Evolutionary conservation across 2,113 vertebrate genomes (phyloP).

Genomic region (Gorsachius goisagi): DNA sequence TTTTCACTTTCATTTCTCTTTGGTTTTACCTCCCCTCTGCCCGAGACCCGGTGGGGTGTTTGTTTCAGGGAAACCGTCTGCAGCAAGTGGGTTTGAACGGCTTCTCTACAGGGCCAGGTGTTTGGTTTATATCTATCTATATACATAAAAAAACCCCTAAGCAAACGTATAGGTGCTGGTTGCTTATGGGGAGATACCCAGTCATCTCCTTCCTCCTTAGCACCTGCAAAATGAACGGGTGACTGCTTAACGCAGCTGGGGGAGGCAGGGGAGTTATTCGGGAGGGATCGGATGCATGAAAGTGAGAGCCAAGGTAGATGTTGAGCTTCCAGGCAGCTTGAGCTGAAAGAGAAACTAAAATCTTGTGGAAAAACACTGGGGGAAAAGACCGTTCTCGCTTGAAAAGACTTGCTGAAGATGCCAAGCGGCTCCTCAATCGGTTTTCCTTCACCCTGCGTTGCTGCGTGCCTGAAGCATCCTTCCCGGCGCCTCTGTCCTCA

Average conservation of each 20-base stretch:
- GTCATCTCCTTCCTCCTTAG: neutral
- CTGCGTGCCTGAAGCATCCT: neutral
- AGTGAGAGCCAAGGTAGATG: neutral
- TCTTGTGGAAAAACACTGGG: neutral
- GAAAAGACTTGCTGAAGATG: neutral
- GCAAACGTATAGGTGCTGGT: neutral
- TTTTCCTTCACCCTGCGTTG: rapidly evolving
- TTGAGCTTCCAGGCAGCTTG: neutral
- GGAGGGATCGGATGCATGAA: neutral
- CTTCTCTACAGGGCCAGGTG: neutral
- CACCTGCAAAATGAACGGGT: neutral
- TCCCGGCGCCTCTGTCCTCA: neutral
- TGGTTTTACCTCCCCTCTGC: neutral
- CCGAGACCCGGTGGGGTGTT: neutral
- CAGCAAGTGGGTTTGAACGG: neutral
- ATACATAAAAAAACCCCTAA: neutral
- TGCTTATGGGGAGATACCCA: neutral
- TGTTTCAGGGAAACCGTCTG: neutral
- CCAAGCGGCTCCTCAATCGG: neutral
- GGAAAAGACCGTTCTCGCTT: rapidly evolving
- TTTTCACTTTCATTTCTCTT: neutral
- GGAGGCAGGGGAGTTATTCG: neutral
- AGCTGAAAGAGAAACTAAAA: constrained; percentile 2
- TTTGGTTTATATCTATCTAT: neutral
- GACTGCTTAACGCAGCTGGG: neutral